These are phyloP conservation scores for Drosophila athabasca DNA, from an alignment of 1,140 invertebrate species.

Conservation along the genomic window DNA sequence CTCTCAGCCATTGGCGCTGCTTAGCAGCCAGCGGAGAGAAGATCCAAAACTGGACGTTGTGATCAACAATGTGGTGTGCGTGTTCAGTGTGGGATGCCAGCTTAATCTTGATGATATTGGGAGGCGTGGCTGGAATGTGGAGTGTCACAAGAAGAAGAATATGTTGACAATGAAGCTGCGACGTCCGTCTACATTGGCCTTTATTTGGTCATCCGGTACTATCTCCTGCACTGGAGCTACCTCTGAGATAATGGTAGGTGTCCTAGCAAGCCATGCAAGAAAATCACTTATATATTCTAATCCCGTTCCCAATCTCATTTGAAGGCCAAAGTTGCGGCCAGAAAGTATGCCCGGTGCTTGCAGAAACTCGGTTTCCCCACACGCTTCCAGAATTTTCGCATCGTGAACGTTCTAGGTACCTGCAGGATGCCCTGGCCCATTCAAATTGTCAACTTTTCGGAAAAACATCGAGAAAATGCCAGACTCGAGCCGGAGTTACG, in stretches of 20 bases:
- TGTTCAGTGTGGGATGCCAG: constrained; percentile 98
- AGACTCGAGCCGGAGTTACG: constrained; percentile 99
- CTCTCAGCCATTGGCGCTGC: too few relatives aligned
- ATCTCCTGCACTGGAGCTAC: constrained; percentile 98
- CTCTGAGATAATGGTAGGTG: constrained; percentile 90
- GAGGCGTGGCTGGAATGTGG: constrained; percentile 95
- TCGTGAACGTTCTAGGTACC: constrained; percentile 98
- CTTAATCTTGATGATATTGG: constrained; percentile 98
- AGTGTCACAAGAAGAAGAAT: constrained; percentile 97
- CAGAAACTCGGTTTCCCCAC: constrained; percentile 97
- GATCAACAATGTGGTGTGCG: constrained; percentile 99
- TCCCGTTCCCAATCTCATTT: not conserved
- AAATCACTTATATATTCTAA: not conserved
- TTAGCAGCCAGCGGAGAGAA: not conserved
- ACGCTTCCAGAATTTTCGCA: constrained; percentile 95
- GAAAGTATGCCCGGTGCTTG: constrained; percentile 94
- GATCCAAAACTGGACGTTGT: constrained; percentile 94
- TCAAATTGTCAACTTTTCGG: constrained; percentile 95
- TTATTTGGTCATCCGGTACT: constrained; percentile 98
- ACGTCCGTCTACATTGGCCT: constrained; percentile 96
- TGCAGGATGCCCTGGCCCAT: constrained; percentile 99
- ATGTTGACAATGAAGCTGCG: constrained; percentile 99
- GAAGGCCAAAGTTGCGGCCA: constrained; percentile 94
- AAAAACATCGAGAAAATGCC: constrained; percentile 91
- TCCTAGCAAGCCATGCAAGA: not conserved